A percentile compares a stretch with the other conserved stretches of the same genome.
phyloP scores from a whole-genome alignment of 1,140 invertebrate species.

The Procambarus virginalis region DNA sequence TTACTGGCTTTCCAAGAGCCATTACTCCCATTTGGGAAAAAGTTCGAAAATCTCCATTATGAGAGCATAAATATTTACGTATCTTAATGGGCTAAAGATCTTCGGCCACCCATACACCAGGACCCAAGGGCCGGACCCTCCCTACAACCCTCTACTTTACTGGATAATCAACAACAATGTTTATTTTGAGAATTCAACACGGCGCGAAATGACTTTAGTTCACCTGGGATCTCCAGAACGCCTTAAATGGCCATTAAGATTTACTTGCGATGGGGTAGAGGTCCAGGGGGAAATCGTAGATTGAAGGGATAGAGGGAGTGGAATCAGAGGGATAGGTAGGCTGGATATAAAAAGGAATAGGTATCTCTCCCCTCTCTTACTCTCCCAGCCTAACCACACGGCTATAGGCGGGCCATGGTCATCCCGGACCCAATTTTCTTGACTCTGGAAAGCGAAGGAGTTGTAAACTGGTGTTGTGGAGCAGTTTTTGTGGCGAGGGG shows the following conservation, averaged over 20 bases:
- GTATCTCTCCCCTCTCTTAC: not conserved
- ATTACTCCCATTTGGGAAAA: not conserved
- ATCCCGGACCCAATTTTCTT: too few relatives aligned
- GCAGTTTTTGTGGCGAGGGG: too few relatives aligned
- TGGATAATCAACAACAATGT: not conserved
- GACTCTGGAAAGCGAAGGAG: too few relatives aligned
- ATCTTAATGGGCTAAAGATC: not conserved
- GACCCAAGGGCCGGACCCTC: too few relatives aligned
- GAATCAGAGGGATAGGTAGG: conserved; percentile 6
- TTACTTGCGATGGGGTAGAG: too few relatives aligned
- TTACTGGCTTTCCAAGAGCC: too few relatives aligned
- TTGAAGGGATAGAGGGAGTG: not conserved
- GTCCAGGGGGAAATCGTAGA: too few relatives aligned
- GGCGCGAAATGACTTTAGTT: not conserved
- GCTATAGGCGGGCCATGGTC: too few relatives aligned
- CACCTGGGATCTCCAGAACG: not conserved
- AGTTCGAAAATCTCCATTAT: not conserved
- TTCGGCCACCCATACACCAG: too few relatives aligned
- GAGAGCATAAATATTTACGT: not conserved
- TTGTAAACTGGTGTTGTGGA: too few relatives aligned
- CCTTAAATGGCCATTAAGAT: not conserved
- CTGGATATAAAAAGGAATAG: conserved; percentile 19
- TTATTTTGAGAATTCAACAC: not conserved
- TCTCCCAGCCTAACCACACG: too few relatives aligned
- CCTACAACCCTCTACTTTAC: not conserved